Evolutionary conservation across 2,797 vertebrate genomes (phyloP).

Genomic region (Schizopygopsis malacanthus): DNA sequence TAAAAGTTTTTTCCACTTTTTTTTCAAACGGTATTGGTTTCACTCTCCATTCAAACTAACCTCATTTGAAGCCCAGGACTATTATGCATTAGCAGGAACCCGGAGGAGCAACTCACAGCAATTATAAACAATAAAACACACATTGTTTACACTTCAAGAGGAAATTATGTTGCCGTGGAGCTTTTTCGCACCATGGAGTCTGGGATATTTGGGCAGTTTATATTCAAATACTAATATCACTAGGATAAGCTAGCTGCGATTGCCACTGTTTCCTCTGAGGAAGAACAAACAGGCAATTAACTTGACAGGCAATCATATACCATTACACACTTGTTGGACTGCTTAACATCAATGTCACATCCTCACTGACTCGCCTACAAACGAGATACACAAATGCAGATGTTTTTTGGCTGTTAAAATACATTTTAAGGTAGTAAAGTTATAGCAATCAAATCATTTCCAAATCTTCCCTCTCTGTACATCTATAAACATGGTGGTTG

Average conservation of each 20-base stretch:
- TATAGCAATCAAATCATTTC: slow-evolving; percentile 44
- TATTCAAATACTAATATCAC: slow-evolving; percentile 38
- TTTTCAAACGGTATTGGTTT: slow-evolving; percentile 28
- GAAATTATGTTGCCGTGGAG: slow-evolving; percentile 9
- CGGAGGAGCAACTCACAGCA: slow-evolving; percentile 25
- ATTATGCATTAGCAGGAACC: slow-evolving; percentile 10
- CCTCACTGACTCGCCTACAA: slow-evolving; percentile 30
- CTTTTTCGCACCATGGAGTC: slow-evolving; percentile 24
- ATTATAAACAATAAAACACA: slow-evolving; percentile 39
- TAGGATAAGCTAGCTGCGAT: slow-evolving; percentile 41
- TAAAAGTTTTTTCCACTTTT: slow-evolving; percentile 26
- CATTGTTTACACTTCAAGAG: slow-evolving; percentile 37
- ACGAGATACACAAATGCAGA: slow-evolving; percentile 39
- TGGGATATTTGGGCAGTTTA: slow-evolving; percentile 42
- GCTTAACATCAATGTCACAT: slow-evolving; percentile 45
- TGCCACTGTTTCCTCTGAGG: slow-evolving; percentile 34
- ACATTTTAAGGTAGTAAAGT: slow-evolving; percentile 62
- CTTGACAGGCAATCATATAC: slow-evolving; percentile 40
- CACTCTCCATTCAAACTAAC: slow-evolving; percentile 29
- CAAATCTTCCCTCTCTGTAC: slow-evolving; percentile 45
- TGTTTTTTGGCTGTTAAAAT: slow-evolving; percentile 49
- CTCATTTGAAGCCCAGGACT: slow-evolving; percentile 18
- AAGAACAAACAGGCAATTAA: slow-evolving; percentile 43
- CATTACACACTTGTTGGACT: slow-evolving; percentile 41
- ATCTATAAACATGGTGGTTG: slow-evolving; percentile 39